These are phyloP conservation scores for Oreochromis mossambicus DNA, from an alignment of 2,797 vertebrate genomes.

Conservation along the genomic window DNA sequence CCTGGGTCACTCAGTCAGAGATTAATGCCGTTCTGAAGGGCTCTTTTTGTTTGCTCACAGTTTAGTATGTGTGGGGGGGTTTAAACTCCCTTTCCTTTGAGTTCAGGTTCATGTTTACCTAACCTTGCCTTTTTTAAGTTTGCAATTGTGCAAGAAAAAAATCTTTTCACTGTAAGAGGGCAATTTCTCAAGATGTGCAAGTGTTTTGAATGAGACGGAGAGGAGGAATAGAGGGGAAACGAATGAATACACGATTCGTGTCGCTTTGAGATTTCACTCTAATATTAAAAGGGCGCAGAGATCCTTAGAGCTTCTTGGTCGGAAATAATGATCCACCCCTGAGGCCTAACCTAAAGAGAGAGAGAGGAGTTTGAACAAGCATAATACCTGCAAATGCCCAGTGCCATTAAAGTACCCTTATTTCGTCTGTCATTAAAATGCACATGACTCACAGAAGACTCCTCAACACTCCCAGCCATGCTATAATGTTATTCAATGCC, in stretches of 20 bases:
- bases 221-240: neutral
- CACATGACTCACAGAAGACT: conserved; percentile 2
- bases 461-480: neutral
- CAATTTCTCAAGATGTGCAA: conserved; percentile 12
- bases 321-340: conserved; percentile 49
- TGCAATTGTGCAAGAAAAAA: conserved; percentile 1
- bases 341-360: conserved; percentile 29
- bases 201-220: neutral
- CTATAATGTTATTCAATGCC: conserved; percentile 17
- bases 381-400: conserved; percentile 26
- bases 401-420: conserved; percentile 23
- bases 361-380: neutral
- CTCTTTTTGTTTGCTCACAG: conserved; percentile 11
- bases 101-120: conserved; percentile 5
- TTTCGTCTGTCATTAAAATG: conserved; percentile 31
- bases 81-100: neutral
- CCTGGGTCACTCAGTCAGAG: conserved; percentile 8
- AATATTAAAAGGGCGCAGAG: conserved; percentile 51
- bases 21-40: conserved; percentile 19
- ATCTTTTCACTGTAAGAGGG: neutral
- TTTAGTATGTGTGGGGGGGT: neutral
- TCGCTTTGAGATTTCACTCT: conserved; percentile 47
- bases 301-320: conserved; percentile 21
- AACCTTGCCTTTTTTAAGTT: conserved; percentile 11
- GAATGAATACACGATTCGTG: conserved; percentile 40